Percentiles rank a stretch among this genome's conserved stretches.
Conservation (phyloP, 2,113 vertebrate species). For the Lasiurus borealis region DNA sequence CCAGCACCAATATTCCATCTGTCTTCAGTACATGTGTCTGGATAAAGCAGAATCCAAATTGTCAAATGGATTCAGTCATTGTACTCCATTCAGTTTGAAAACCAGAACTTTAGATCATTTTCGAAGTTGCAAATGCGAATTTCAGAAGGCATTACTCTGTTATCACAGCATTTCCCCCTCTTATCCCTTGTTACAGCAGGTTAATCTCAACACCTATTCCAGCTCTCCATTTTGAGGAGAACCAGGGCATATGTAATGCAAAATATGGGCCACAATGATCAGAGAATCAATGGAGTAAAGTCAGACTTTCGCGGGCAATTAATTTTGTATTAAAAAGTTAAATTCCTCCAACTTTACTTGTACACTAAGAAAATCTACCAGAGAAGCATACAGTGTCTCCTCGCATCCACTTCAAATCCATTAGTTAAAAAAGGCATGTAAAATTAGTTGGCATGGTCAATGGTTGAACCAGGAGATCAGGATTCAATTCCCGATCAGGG, state of each 20-base stretch:
- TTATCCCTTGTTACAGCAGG: conserved; percentile 1
- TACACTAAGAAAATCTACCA: conserved; percentile 34
- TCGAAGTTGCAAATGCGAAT: not conserved
- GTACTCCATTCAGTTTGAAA: not conserved
- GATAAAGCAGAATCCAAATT: conserved; percentile 22
- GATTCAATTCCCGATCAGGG: no score
- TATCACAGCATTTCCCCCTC: not conserved
- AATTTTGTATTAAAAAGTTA: conserved; percentile 26
- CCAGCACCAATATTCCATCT: not conserved
- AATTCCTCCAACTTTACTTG: conserved; percentile 1
- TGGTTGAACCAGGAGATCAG: no score
- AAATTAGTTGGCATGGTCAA: no score
- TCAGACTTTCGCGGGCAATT: not conserved
- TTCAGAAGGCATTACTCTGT: not conserved
- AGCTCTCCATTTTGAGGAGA: conserved; percentile 32
- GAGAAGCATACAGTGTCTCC: not conserved
- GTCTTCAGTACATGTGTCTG: not conserved
- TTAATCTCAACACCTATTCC: not conserved
- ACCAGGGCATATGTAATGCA: not conserved
- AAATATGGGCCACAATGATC: not conserved
- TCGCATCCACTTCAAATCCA: not conserved
- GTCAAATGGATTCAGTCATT: not conserved
- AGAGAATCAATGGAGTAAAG: not conserved
- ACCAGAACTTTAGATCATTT: not conserved
- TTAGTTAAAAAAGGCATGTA: not conserved